phyloP scores from a whole-genome alignment of 2,888 invertebrate genomes.

The Drosophila atripex region DNA sequence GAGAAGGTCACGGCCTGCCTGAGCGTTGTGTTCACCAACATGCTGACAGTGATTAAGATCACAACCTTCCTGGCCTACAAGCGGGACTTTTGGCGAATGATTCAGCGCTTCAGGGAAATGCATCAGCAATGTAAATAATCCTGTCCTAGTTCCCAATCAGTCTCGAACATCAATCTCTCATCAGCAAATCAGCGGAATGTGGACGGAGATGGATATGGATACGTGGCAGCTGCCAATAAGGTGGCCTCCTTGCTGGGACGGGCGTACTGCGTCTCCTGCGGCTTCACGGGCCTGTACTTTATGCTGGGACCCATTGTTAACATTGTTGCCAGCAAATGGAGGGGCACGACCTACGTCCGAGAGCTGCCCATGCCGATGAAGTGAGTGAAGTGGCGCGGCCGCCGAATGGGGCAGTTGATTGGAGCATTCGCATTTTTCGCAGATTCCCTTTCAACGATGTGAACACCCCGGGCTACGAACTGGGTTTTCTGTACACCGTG shows the following conservation, averaged over 20 bases:
- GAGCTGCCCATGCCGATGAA: conserved; percentile 82
- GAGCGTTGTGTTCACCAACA: conserved; percentile 78
- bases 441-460: conserved; percentile 79
- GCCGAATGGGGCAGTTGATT: no score
- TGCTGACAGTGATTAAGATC: conserved; percentile 79
- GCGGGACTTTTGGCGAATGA: conserved; percentile 68
- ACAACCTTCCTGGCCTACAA: conserved; percentile 77
- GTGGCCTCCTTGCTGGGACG: conserved; percentile 62
- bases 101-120: conserved; percentile 72
- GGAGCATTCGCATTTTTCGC: neutral
- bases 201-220: conserved; percentile 17
- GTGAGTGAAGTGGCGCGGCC: conserved; percentile 38
- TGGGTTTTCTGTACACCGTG: conserved; percentile 69
- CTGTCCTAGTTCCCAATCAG: neutral
- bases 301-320: conserved; percentile 76
- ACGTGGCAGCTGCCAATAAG: conserved; percentile 63
- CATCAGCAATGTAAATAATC: conserved; percentile 65
- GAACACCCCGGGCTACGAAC: conserved; percentile 74
- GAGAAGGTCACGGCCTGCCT: conserved; percentile 78
- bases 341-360: conserved; percentile 34
- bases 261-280: conserved; percentile 71
- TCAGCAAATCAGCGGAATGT: conserved; percentile 37
- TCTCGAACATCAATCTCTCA: conserved; percentile 4
- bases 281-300: conserved; percentile 78
- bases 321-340: conserved; percentile 55